These are phyloP conservation scores for Drosophila biarmipes DNA, from an alignment of 1,140 invertebrate species.

Conservation along the genomic window DNA sequence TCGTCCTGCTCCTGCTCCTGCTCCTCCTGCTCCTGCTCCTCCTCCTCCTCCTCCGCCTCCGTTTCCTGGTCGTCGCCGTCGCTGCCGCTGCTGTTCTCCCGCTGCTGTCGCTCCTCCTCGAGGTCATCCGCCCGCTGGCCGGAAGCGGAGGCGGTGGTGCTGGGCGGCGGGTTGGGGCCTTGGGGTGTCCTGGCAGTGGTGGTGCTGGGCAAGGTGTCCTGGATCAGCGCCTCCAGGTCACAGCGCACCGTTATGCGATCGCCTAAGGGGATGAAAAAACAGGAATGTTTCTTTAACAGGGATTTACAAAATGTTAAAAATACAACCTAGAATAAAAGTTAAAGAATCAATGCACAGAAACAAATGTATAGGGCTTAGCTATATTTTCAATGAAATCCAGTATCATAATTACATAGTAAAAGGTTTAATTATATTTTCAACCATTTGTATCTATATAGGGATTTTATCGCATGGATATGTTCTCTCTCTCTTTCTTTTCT, in stretches of 20 bases:
- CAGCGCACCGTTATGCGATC: conserved; percentile 90
- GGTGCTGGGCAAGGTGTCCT: conserved; percentile 73
- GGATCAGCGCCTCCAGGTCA: conserved; percentile 90
- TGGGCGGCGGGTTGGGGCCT: conserved; percentile 20
- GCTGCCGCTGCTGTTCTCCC: conserved; percentile 27
- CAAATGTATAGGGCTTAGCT: too few relatives aligned
- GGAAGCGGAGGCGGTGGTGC: conserved; percentile 2
- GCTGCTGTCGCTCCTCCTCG: conserved; percentile 27
- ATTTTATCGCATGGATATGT: too few relatives aligned
- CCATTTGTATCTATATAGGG: too few relatives aligned
- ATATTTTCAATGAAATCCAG: too few relatives aligned
- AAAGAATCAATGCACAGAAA: too few relatives aligned
- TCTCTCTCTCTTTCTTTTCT: too few relatives aligned
- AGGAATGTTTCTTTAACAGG: too few relatives aligned
- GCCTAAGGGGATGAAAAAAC: conserved; percentile 84
- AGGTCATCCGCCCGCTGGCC: conserved; percentile 4
- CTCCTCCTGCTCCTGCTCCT: conserved; percentile 42
- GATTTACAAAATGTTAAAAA: too few relatives aligned
- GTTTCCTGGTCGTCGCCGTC: conserved; percentile 28
- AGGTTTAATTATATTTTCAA: too few relatives aligned
- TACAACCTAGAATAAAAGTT: too few relatives aligned
- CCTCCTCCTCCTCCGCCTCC: conserved; percentile 21
- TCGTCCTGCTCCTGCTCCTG: conserved; percentile 61
- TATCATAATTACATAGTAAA: too few relatives aligned
- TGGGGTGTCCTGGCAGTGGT: conserved; percentile 15